These are phyloP conservation scores for Takifugu bimaculatus DNA, from an alignment of 2,113 vertebrate species.

Conservation along the genomic window DNA sequence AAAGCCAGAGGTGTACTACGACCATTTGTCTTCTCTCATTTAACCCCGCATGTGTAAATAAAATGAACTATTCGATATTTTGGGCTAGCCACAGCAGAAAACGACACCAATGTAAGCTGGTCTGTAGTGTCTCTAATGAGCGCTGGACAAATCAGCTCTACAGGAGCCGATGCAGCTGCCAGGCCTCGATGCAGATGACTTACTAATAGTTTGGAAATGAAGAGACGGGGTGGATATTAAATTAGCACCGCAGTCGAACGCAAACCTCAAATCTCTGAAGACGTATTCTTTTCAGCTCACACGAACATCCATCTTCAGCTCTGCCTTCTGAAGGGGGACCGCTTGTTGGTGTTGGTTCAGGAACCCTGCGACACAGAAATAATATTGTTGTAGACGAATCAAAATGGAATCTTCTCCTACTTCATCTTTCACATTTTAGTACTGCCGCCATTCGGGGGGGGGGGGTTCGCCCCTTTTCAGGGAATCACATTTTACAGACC, in stretches of 20 bases:
- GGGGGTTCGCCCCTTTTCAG: constrained; percentile 18
- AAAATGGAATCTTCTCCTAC: constrained; percentile 22
- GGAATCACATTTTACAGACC: constrained; percentile 28
- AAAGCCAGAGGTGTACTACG: not conserved
- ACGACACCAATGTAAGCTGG: not conserved
- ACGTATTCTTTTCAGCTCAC: constrained; percentile 16
- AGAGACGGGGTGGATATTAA: constrained; percentile 41
- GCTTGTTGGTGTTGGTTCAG: not conserved
- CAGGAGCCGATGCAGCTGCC: constrained; percentile 28
- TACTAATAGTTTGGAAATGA: constrained; percentile 54
- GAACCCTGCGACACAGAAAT: constrained; percentile 22
- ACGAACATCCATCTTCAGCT: constrained; percentile 7
- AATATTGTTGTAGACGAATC: not conserved
- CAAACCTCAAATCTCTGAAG: constrained; percentile 28
- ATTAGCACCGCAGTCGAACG: constrained; percentile 37
- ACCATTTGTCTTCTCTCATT: not conserved
- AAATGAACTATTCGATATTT: constrained; percentile 2
- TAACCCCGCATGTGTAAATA: not conserved
- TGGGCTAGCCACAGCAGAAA: not conserved
- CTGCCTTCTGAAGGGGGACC: constrained; percentile 20
- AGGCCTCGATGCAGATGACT: constrained; percentile 37
- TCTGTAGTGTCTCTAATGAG: constrained; percentile 28
- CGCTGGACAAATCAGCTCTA: constrained; percentile 19
- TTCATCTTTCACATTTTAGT: not conserved
- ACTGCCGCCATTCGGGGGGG: not conserved